Percentiles rank a stretch among this genome's conserved stretches.
These are phyloP conservation scores for Mastigias papua DNA, from an alignment of 30 jellyfish, hydroid and myxozoan species.

Conservation along the genomic window DNA sequence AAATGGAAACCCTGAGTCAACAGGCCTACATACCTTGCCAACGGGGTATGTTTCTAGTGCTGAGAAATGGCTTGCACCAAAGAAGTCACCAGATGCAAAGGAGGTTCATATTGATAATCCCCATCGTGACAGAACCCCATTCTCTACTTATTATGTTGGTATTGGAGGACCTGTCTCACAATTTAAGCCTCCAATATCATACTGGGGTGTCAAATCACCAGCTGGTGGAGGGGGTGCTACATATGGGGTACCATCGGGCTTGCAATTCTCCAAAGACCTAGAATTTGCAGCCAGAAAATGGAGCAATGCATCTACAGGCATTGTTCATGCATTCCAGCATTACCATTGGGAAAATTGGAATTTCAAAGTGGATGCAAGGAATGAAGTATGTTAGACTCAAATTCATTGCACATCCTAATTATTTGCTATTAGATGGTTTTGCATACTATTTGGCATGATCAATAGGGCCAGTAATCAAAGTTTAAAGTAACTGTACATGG, in stretches of 20 bases:
- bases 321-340: constrained; percentile 97
- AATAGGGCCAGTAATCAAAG: no score
- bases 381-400: constrained; percentile 84
- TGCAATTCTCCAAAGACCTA: constrained; percentile 75
- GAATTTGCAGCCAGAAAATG: constrained; percentile 87
- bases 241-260: constrained; percentile 91
- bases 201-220: constrained; percentile 94
- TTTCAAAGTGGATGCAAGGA: constrained; percentile 82
- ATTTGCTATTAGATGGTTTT: no score
- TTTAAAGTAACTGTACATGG: no score
- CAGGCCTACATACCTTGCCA: constrained; percentile 95
- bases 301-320: constrained; percentile 94
- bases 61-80: constrained; percentile 91
- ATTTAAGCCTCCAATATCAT: constrained; percentile 95
- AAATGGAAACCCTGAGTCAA: constrained; percentile 94
- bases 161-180: constrained; percentile 95
- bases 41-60: constrained; percentile 93
- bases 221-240: constrained; percentile 98
- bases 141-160: constrained; percentile 78
- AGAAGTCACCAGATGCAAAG: constrained; percentile 64
- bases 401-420: no score
- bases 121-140: constrained; percentile 77
- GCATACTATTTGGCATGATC: no score
- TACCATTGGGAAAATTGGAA: constrained; percentile 99
- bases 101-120: constrained; percentile 87